Base-by-base conservation (phyloP, 2,113 vertebrate species). In the Plotosus lineatus region DNA sequence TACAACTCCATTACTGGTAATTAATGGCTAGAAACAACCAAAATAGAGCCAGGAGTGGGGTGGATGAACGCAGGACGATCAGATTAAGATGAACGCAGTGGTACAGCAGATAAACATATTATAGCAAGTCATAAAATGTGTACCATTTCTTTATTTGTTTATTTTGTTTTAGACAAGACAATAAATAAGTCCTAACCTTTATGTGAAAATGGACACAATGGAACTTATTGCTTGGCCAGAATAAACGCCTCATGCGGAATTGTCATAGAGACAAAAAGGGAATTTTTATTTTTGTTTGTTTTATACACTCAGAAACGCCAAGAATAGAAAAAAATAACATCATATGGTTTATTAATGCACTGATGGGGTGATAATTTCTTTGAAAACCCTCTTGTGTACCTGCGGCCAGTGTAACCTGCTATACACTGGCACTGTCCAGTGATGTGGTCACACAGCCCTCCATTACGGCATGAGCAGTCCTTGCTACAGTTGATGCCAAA, bases 401-500 rank as follows among this genome's bases (percentile, higher is more conserved):
- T 98, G 91, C 96, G 95, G 82, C 97, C 98, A 76, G 95, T 93
- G 86, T 98, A 98, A 75, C 98, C 98, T 2, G 96, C 94, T 33
- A 95, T 85, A 71, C 98, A 99, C 82, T 97, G 90, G 90, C 97
- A 99, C 84, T 94, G 95, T 61, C 98, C 98, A 0, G 93, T 96
- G 91, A 99, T 90, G 0, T 96, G 96, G 87, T 99, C 95, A 69
- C 98, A 99, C 77, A 97, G 91, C n/a, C 97, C 97, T 60, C 96
- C 95, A 0, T 99, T 99, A 81, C 97, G 96, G 86, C 98, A 99
- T 0, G 96, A 95, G 61, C 98, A 99, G 83, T 97, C 96, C 87
- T 97, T 95, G 91, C 96, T 98, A 93, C 97, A 99, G 90, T 99
- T 98, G 87, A 96, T 94, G 77, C 97, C 94, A 31, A 95, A 97